These are phyloP conservation scores for Drosophila putrida DNA, from an alignment of 2,888 invertebrate genomes.

Conservation along the genomic window DNA sequence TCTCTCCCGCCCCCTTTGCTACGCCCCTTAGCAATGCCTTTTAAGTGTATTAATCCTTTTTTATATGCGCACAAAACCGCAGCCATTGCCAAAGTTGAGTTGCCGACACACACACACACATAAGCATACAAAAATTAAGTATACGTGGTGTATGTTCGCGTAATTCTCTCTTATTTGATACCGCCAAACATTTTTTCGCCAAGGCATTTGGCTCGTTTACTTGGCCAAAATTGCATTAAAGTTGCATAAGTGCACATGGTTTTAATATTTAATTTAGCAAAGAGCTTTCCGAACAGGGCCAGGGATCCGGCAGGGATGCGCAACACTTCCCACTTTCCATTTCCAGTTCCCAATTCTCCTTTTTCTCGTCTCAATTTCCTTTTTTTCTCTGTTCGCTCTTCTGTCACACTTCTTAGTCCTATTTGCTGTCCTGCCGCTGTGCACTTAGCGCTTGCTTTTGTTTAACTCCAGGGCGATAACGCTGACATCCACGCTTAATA, in stretches of 20 bases:
- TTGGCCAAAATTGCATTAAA: constrained; percentile 81
- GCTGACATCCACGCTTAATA: constrained; percentile 81
- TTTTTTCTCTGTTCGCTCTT: not conserved
- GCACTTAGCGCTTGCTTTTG: constrained; percentile 66
- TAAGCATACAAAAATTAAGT: constrained; percentile 61
- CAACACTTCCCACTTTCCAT: not conserved
- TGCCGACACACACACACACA: constrained; percentile 18
- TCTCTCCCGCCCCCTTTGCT: constrained; percentile 15
- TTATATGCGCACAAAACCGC: constrained; percentile 66
- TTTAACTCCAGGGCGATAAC: constrained; percentile 67
- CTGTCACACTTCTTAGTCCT: constrained; percentile 27
- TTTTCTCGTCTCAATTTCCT: not conserved
- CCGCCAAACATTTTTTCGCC: constrained; percentile 37
- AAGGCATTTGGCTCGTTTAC: constrained; percentile 61
- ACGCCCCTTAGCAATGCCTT: constrained; percentile 39
- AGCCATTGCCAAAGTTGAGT: constrained; percentile 34
- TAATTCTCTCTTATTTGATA: constrained; percentile 67
- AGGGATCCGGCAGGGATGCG: constrained; percentile 16
- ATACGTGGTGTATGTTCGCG: constrained; percentile 59
- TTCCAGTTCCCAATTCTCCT: not conserved
- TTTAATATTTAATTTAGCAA: constrained; percentile 82
- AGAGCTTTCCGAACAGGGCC: constrained; percentile 73
- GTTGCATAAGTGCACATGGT: constrained; percentile 82
- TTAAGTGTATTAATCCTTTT: constrained; percentile 82
- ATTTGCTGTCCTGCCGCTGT: constrained; percentile 56